Conservation (phyloP, 2,113 vertebrate genomes). For the Oryzias curvinotus region DNA sequence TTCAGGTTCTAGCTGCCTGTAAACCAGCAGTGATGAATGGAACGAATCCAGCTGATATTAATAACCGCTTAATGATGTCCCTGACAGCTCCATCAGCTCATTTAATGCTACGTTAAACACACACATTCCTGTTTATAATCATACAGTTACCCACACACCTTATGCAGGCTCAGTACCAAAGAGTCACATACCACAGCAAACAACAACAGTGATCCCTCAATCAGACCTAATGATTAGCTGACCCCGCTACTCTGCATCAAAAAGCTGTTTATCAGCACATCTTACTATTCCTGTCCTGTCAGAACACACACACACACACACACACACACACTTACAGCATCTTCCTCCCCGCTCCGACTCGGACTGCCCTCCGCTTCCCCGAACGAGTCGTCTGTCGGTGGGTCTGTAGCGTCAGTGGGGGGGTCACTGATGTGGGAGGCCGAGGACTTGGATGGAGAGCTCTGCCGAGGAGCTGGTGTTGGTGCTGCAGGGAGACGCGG, state of each 20-base stretch:
- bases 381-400: conserved; percentile 90
- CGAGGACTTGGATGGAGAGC: conserved; percentile 94
- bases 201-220: conserved; percentile 36
- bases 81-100: conserved; percentile 67
- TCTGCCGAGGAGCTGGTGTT: conserved; percentile 92
- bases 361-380: conserved; percentile 95
- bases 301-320: conserved; percentile 22
- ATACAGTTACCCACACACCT: conserved; percentile 22
- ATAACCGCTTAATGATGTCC: conserved; percentile 74
- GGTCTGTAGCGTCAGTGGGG: conserved; percentile 85
- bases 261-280: conserved; percentile 60
- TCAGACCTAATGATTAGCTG: conserved; percentile 67
- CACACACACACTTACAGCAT: conserved; percentile 85
- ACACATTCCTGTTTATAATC: conserved; percentile 14
- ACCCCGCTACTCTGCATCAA: conserved; percentile 43
- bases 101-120: conserved; percentile 70
- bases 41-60: conserved; percentile 65
- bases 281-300: conserved; percentile 15
- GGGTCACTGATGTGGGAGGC: conserved; percentile 91
- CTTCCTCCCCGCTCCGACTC: conserved; percentile 93
- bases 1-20: conserved; percentile 58
- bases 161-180: conserved; percentile 7
- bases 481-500: conserved; percentile 79
- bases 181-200: conserved; percentile 28
- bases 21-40: conserved; percentile 65